Evolutionary conservation across 1,140 invertebrate genomes (phyloP).

Genomic region (Saxidomus purpurata): DNA sequence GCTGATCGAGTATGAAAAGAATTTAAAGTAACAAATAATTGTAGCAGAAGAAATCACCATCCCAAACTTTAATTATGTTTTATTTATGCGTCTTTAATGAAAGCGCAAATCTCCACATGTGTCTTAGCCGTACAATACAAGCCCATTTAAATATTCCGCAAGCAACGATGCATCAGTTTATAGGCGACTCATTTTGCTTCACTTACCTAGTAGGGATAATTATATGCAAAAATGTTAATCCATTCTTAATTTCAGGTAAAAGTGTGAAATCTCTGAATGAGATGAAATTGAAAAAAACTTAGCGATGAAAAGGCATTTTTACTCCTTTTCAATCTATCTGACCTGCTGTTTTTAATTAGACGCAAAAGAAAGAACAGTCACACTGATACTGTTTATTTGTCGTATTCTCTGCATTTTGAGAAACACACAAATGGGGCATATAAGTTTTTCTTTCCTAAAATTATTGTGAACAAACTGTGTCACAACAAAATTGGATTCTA

Average conservation of each 20-base stretch:
- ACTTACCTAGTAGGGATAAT: slow-evolving; percentile 29
- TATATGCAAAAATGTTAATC: slow-evolving; percentile 54
- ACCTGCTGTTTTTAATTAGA: too few relatives aligned
- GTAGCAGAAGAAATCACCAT: slow-evolving; percentile 45
- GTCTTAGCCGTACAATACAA: slow-evolving; percentile 8
- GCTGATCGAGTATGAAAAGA: slow-evolving; percentile 28
- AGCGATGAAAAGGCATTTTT: too few relatives aligned
- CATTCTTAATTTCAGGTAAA: slow-evolving; percentile 35
- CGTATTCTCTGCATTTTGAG: too few relatives aligned
- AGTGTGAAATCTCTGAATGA: slow-evolving; percentile 22
- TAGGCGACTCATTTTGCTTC: slow-evolving; percentile 22
- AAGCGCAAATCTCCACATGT: slow-evolving; percentile 48
- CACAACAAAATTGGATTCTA: too few relatives aligned
- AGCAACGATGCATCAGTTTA: slow-evolving; percentile 13
- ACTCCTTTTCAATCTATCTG: too few relatives aligned
- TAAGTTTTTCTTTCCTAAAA: too few relatives aligned
- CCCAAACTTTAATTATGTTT: slow-evolving; percentile 64
- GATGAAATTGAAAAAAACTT: neutral
- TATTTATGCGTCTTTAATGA: slow-evolving; percentile 64
- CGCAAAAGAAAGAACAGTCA: too few relatives aligned
- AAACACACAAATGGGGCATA: too few relatives aligned
- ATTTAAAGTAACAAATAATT: slow-evolving; percentile 56
- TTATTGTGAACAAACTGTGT: too few relatives aligned
- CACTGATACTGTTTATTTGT: too few relatives aligned
- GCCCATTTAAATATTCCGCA: slow-evolving; percentile 16